Evolutionary conservation across 2,113 vertebrate species (phyloP), one percentile per base, ranked within the genome.

Genomic region (Pimephales promelas): DNA sequence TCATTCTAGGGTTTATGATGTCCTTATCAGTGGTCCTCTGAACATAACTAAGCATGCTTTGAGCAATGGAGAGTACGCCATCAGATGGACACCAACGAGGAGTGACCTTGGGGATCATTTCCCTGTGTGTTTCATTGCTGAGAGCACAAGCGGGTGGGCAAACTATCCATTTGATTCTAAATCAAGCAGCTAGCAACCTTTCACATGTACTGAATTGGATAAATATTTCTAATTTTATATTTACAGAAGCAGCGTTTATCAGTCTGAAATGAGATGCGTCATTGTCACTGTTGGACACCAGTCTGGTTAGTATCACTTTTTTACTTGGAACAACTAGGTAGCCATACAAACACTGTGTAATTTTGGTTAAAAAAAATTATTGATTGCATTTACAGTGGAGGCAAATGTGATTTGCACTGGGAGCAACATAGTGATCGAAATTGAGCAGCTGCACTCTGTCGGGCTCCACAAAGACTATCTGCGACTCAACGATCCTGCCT

Each of bases 1-100:
- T 78, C 0, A 61, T 78, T 24, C 56, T 4, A 92, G 91, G 71
- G 66, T 90, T 20, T 0, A 20, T 40, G 79, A 83, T 82, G 54
- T 93, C 34, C 78, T 89, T 20, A 62, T 91, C n/a, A 90, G 86
- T 24, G 91, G 91, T 18, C 90, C 89, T 16, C 6, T 24, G 0
- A 86, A 88, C 9, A 82, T 89, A 64, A 85, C 83, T 14, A 90
- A 89, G 80, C 45, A 64, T 0, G 75, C 16, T 3, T 66, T 36
- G 26, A 22, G 76, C 22, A 52, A 40, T 26, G 86, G 57, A 3
- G 56, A 86, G 36, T 85, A 64, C 36, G 18, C 70, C 5, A 85
- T 91, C 16, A 84, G 83, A 83, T 93, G 91, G 90, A 92, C 81
- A 26, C 90, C 91, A 57, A 84, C 7, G 18, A 81, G 36, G 18